Percentiles rank a stretch among this genome's conserved stretches.
phyloP scores from a whole-genome alignment of 2,888 invertebrate species.

The Odontothrips loti region DNA sequence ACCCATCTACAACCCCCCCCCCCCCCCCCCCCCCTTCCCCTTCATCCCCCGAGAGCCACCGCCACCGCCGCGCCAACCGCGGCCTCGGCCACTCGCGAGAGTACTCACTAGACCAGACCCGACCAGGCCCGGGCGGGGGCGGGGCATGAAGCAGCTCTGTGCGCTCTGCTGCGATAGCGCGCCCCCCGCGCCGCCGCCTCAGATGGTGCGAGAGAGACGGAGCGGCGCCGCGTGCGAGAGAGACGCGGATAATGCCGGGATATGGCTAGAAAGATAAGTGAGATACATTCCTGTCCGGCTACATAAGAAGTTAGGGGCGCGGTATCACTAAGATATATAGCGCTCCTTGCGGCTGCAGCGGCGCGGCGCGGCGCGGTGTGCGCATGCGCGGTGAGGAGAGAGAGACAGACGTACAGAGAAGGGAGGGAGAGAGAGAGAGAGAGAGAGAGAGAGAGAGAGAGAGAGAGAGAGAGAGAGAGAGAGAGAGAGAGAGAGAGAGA shows the following conservation, averaged over 20 bases:
- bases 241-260: conserved; percentile 4
- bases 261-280: conserved; percentile 25
- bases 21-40: not conserved
- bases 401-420: no score
- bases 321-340: conserved; percentile 23
- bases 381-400: no score
- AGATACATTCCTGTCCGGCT: conserved; percentile 24
- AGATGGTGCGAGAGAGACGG: not conserved
- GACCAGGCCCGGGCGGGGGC: no score
- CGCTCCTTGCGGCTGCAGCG: not conserved
- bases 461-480: no score
- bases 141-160: no score
- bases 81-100: not conserved
- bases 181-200: no score
- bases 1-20: not conserved
- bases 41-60: no score
- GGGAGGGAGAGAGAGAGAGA: no score
- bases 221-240: not conserved
- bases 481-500: no score
- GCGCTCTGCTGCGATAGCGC: no score
- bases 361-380: not conserved
- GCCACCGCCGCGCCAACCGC: not conserved
- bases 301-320: conserved; percentile 19
- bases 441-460: no score
- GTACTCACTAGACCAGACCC: no score